Conservation (phyloP, 2,797 vertebrate species). For the Salmo trutta region DNA sequence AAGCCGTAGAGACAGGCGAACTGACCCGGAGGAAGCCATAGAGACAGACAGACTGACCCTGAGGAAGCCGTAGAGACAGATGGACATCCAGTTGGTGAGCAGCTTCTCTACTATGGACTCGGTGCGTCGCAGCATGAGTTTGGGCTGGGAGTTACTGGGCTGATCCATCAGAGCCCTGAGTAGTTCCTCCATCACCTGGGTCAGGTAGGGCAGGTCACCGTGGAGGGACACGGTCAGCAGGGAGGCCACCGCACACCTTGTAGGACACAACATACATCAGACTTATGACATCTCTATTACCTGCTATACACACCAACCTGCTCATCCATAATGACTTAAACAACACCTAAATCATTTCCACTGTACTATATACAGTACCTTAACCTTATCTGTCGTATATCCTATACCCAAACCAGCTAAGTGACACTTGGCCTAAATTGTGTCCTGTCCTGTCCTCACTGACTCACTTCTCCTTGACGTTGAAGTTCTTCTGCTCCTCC, state of each 20-base stretch:
- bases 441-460: not conserved
- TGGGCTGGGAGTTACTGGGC: slow-evolving; percentile 85
- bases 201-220: slow-evolving; percentile 88
- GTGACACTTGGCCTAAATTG: no score
- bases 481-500: slow-evolving; percentile 93
- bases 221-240: slow-evolving; percentile 91
- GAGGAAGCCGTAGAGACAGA: slow-evolving; percentile 61
- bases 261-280: not conserved
- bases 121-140: slow-evolving; percentile 89
- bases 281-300: not conserved
- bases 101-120: slow-evolving; percentile 94
- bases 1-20: no score
- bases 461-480: slow-evolving; percentile 88
- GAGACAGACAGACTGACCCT: not conserved
- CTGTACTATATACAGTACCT: no score
- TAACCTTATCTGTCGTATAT: no score
- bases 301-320: not conserved
- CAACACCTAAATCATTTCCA: not conserved
- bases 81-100: slow-evolving; percentile 97
- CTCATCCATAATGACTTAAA: not conserved
- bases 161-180: slow-evolving; percentile 88
- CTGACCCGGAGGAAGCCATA: no score
- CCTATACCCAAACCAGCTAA: no score
- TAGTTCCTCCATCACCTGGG: slow-evolving; percentile 87
- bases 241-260: slow-evolving; percentile 89